Percentiles rank a stretch among this genome's conserved stretches.
Conservation (phyloP, 2,888 invertebrate species). For the Eupelmus urozonus region DNA sequence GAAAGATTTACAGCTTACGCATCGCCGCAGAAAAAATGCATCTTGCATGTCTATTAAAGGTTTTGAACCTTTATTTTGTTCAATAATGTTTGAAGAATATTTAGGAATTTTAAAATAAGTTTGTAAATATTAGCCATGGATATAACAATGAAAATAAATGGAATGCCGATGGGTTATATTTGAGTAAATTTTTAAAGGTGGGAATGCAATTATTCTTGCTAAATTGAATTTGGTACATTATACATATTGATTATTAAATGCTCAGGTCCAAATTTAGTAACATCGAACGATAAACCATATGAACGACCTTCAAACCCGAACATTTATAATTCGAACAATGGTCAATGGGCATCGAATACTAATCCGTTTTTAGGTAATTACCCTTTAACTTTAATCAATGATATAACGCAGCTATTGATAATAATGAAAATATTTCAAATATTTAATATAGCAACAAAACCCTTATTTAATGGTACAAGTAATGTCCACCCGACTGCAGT, state of each 20-base stretch:
- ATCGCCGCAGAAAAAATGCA: constrained; percentile 20
- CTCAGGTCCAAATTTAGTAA: constrained; percentile 35
- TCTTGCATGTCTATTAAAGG: constrained; percentile 36
- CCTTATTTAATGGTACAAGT: not conserved
- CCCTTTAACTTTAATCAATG: not conserved
- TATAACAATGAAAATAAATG: constrained; percentile 5
- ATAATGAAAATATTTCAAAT: not conserved
- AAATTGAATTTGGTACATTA: not conserved
- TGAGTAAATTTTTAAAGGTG: constrained; percentile 31
- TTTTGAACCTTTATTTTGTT: not conserved
- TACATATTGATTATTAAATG: constrained; percentile 20
- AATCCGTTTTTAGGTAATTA: constrained; percentile 12
- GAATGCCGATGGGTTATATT: constrained; percentile 39
- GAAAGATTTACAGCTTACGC: constrained; percentile 44
- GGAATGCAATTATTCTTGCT: constrained; percentile 17
- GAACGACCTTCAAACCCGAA: constrained; percentile 42
- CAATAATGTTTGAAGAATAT: not conserved
- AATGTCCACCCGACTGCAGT: not conserved
- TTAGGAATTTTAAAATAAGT: constrained; percentile 10
- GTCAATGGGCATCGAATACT: not conserved
- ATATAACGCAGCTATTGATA: not conserved
- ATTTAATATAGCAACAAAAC: constrained; percentile 3
- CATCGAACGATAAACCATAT: constrained; percentile 24
- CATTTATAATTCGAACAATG: constrained; percentile 23
- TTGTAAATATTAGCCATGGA: constrained; percentile 17